Conservation (phyloP, 2,797 vertebrate species). For the Alca torda region DNA sequence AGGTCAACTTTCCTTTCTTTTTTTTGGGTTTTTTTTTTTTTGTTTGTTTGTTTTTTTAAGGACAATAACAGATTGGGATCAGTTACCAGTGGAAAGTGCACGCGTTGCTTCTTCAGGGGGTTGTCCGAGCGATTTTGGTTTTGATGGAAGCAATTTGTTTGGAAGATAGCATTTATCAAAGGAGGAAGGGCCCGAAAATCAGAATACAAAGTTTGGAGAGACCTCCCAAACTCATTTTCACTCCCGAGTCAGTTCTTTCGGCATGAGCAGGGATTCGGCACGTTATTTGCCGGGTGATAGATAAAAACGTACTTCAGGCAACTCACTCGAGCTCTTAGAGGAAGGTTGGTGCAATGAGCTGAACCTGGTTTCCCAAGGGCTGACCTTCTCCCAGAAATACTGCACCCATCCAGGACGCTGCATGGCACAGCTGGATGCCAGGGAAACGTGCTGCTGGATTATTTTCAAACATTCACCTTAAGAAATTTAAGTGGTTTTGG, state of each 20-base stretch:
- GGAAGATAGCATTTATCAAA: neutral
- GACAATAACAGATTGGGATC: neutral
- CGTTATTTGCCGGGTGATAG: rapidly evolving
- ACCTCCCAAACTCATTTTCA: neutral
- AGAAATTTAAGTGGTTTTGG: neutral
- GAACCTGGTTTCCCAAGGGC: neutral
- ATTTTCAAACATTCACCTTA: neutral
- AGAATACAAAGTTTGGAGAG: neutral
- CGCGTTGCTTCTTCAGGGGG: neutral
- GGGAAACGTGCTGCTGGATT: neutral
- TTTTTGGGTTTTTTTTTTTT: neutral
- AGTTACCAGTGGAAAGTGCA: neutral
- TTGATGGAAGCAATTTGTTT: constrained; percentile 5
- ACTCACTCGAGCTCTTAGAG: neutral
- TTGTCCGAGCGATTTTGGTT: constrained; percentile 2
- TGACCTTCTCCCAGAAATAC: neutral
- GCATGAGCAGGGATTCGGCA: neutral
- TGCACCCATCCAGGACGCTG: neutral
- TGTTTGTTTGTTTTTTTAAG: neutral
- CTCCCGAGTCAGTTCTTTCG: neutral
- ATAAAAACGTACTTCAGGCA: neutral
- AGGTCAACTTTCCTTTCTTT: constrained; percentile 49
- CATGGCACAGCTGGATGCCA: neutral
- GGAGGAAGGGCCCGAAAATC: neutral
- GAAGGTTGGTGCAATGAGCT: neutral